These are phyloP conservation scores for Rhabdomys dilectus DNA, from an alignment of 2,113 vertebrate genomes.

Conservation along the genomic window DNA sequence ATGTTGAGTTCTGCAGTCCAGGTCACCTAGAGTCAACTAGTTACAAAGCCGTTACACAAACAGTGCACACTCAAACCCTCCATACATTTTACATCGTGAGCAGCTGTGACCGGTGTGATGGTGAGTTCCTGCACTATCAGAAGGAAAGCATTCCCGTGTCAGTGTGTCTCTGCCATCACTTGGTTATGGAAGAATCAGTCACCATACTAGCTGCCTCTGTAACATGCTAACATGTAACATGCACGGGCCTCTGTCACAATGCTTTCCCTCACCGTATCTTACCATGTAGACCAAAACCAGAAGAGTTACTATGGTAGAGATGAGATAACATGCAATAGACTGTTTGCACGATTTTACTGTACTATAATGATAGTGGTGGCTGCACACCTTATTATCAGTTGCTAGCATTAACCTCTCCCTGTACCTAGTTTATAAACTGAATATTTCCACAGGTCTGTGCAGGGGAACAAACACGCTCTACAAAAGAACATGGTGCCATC, in stretches of 20 bases:
- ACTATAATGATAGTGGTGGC: not conserved
- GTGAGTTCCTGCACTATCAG: not conserved
- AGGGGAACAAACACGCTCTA: accelerated
- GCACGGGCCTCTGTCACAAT: too few species aligned
- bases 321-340: not conserved
- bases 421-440: not conserved
- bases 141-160: too few species aligned
- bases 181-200: too few species aligned
- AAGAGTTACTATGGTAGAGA: not conserved
- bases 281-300: too few species aligned
- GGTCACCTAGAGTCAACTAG: not conserved
- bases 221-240: too few species aligned
- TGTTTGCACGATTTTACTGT: not conserved
- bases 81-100: not conserved
- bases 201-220: not conserved
- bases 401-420: not conserved
- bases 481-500: not conserved
- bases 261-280: not conserved
- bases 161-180: not conserved
- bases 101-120: not conserved
- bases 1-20: not conserved
- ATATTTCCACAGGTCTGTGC: not conserved
- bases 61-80: not conserved
- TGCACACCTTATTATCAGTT: not conserved
- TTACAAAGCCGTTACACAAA: not conserved